Conservation (phyloP, 2,888 invertebrate genomes). For the Drosophila mimica region DNA sequence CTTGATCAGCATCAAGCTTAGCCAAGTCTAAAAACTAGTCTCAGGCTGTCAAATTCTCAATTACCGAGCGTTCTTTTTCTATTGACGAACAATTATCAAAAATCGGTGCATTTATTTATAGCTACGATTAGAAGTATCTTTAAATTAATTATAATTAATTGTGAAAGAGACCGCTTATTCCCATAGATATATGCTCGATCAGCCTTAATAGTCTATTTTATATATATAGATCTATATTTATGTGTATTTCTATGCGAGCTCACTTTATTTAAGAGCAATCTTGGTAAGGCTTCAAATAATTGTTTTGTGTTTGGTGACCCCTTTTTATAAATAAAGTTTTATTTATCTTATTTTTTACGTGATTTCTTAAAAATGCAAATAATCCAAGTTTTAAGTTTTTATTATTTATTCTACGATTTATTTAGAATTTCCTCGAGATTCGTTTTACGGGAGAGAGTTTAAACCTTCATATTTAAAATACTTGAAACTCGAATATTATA, state of each 20-base stretch:
- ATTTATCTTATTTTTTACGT: background rate
- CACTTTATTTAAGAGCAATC: background rate
- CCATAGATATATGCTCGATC: background rate
- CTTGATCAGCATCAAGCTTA: background rate
- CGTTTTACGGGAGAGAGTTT: too few relatives aligned
- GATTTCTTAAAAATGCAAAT: background rate
- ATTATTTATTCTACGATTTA: too few relatives aligned
- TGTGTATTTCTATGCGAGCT: background rate
- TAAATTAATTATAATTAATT: background rate
- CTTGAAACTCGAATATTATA: background rate
- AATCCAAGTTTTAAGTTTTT: background rate
- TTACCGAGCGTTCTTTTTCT: too few relatives aligned
- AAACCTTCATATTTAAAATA: background rate
- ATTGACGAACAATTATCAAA: background rate
- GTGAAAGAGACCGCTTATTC: background rate
- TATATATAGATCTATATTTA: background rate
- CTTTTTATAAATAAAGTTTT: too few relatives aligned
- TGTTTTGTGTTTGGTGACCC: too few relatives aligned
- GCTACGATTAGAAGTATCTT: too few relatives aligned
- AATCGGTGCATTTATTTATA: background rate
- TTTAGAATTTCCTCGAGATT: too few relatives aligned
- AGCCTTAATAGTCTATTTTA: background rate
- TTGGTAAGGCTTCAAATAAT: background rate
- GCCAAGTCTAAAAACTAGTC: background rate
- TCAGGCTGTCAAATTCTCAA: background rate